Evolutionary conservation across 2,888 invertebrate species (phyloP).

Genomic region (Melinopterus prodromus): DNA sequence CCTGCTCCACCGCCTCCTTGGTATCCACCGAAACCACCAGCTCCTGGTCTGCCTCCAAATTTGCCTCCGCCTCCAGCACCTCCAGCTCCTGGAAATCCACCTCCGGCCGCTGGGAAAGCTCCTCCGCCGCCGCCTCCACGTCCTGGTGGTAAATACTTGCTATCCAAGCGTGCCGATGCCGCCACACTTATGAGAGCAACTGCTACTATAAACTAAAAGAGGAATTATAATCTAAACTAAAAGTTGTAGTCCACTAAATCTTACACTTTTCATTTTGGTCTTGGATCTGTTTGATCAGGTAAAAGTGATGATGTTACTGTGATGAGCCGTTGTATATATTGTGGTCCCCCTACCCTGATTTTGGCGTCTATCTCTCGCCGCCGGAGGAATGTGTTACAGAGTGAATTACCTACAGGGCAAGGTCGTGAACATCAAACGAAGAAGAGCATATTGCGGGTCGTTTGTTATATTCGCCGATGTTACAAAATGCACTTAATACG

Average conservation of each 20-base stretch:
- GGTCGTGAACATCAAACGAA: conserved; percentile 35
- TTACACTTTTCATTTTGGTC: conserved; percentile 35
- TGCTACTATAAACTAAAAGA: conserved; percentile 32
- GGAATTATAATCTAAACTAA: neutral
- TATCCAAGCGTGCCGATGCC: conserved; percentile 64
- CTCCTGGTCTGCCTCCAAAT: conserved; percentile 41
- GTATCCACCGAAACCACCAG: conserved; percentile 41
- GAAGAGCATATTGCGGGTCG: conserved; percentile 12
- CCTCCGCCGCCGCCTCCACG: conserved; percentile 62
- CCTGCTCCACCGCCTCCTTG: conserved; percentile 30
- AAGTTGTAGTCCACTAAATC: conserved; percentile 16
- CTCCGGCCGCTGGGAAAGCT: conserved; percentile 47
- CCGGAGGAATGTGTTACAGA: conserved; percentile 34
- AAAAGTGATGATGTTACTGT: conserved; percentile 37
- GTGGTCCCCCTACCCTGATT: conserved; percentile 34
- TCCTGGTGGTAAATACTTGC: conserved; percentile 67
- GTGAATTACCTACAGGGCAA: conserved; percentile 36
- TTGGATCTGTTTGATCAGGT: conserved; percentile 33
- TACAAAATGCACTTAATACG: conserved; percentile 11
- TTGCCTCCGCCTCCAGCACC: conserved; percentile 39
- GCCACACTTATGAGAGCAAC: conserved; percentile 34
- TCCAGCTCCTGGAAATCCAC: conserved; percentile 40
- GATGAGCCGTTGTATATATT: conserved; percentile 37
- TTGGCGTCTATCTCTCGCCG: conserved; percentile 27
- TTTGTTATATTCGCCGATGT: conserved; percentile 21